Conservation (phyloP, 2,797 vertebrate genomes). For the Lithobates pipiens region DNA sequence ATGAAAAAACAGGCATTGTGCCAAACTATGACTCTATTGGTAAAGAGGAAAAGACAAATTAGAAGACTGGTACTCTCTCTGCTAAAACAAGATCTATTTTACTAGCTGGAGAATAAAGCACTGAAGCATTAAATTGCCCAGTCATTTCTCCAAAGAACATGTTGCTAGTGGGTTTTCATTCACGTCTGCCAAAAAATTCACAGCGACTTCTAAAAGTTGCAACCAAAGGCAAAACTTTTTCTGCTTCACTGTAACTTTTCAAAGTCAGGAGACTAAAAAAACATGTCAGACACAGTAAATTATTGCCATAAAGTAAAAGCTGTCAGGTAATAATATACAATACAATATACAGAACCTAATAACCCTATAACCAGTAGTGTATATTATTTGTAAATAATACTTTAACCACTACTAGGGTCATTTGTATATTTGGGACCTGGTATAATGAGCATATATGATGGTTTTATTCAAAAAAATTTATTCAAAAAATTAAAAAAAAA, state of each 20-base stretch:
- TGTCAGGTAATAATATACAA: background rate
- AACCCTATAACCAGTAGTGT: no score
- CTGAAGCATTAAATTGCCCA: slow-evolving; percentile 11
- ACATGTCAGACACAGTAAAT: background rate
- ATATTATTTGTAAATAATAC: no score
- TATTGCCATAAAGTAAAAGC: background rate
- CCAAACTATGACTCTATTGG: slow-evolving; percentile 46
- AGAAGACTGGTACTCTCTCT: slow-evolving; percentile 47
- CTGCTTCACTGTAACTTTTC: slow-evolving; percentile 13
- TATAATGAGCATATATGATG: no score
- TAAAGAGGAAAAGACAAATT: slow-evolving; percentile 45
- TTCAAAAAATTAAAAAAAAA: no score
- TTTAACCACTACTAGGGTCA: no score
- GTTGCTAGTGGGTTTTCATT: slow-evolving; percentile 55
- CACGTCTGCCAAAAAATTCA: slow-evolving; percentile 58
- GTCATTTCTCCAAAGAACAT: slow-evolving; percentile 46
- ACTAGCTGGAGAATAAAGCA: slow-evolving; percentile 39
- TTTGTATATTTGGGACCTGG: no score
- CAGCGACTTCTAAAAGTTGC: slow-evolving; percentile 56
- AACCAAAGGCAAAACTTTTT: slow-evolving; percentile 38
- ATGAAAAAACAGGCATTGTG: slow-evolving; percentile 43
- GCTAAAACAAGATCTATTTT: slow-evolving; percentile 59
- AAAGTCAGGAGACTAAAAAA: slow-evolving; percentile 34
- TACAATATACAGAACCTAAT: background rate
- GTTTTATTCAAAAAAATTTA: no score